Evolutionary conservation across 2,113 vertebrate species (phyloP), one percentile per base, ranked within the genome.

Genomic region (Cebidichthys violaceus): DNA sequence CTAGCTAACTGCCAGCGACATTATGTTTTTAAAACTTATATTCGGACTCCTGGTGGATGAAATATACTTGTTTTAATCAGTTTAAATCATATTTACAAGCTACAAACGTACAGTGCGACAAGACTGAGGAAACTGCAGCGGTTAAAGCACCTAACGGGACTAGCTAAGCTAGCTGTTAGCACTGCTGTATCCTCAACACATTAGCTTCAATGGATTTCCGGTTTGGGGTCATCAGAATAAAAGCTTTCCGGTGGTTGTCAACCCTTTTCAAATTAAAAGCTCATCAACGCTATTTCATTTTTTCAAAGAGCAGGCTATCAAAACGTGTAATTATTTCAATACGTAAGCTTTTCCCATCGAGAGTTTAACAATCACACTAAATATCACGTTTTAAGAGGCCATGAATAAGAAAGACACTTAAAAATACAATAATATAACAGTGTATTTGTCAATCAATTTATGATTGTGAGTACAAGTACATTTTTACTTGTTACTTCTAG

Each of bases 41-140:
- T 18, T 41, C 10, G n/a, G 0, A 4, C 9, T 62, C 41, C 15
- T 60, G 15, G 47, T n/a, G 6, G 50, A 10, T 60, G 22, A 27
- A 6, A 35, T 0, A 10, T 4, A 9, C 10, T 1, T 0, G 0
- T 0, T 5, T 3, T 5, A 33, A 11, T 3, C 13, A 4, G 24
- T 15, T 3, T 10, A 1, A 10, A 6, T 0, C 1, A 20, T 41
- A 0, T 4, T 1, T 10, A n/a, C 14, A 50, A 22, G 2, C 20
- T 5, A 70, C 22, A 35, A 24, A 10, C 54, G 4, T 1, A 24
- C 54, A 55, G 54, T 9, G 11, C 11, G 6, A 29, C n/a, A 14
- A 10, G 0, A n/a, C 6, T 0, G 4, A 0, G 0, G 20, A 29
- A 1, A 4, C 3, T 13, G 2, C 6, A 29, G n/a, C 39, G 13